Evolutionary conservation across 2,113 vertebrate genomes (phyloP).

Genomic region (Capreolus pygargus): DNA sequence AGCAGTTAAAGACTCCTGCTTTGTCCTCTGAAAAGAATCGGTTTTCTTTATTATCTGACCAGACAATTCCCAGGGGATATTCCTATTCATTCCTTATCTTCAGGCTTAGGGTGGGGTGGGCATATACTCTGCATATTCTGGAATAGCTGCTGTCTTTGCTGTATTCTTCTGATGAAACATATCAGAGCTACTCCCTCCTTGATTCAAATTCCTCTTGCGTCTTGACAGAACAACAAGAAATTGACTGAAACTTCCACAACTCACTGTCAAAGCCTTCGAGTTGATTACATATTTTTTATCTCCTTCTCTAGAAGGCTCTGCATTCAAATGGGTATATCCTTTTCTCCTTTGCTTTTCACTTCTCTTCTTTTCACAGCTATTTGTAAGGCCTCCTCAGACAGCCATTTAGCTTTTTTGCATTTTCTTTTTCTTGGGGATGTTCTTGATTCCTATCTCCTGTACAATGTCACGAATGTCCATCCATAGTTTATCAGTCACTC

Average conservation of each 20-base stretch:
- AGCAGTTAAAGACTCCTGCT: neutral
- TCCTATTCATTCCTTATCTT: neutral
- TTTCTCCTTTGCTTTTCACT: neutral
- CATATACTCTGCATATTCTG: neutral
- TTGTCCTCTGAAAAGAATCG: neutral
- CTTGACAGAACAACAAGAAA: neutral
- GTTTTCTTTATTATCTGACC: neutral
- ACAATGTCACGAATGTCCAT: neutral
- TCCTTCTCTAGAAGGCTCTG: neutral
- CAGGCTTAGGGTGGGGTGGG: accelerated
- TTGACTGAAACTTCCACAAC: neutral
- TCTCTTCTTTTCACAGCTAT: neutral
- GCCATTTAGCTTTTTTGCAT: neutral
- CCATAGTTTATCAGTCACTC: neutral
- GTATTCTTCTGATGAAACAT: neutral
- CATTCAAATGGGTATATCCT: neutral
- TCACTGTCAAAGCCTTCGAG: neutral
- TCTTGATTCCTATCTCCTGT: neutral
- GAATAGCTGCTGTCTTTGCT: neutral
- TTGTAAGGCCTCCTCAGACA: neutral
- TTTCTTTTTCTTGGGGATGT: neutral
- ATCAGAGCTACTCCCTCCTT: neutral
- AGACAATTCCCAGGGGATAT: neutral
- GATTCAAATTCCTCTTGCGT: neutral
- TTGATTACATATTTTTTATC: neutral